These are phyloP conservation scores for Orestias chungarensis DNA, from an alignment of 2,797 vertebrate genomes.

Conservation along the genomic window DNA sequence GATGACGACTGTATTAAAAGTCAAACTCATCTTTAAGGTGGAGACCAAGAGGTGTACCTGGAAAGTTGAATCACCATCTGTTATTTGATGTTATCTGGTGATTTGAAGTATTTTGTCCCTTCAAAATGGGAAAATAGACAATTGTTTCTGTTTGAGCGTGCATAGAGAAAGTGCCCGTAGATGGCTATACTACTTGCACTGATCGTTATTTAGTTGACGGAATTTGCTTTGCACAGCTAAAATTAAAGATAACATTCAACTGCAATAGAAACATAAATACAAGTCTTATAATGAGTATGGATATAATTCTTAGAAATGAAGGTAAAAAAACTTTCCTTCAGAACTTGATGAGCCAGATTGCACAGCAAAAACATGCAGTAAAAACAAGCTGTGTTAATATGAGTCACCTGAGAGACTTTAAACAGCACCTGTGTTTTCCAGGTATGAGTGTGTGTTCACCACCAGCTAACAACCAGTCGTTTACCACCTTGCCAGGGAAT, in stretches of 20 bases:
- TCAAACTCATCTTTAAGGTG: conserved; percentile 39
- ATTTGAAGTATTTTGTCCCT: conserved; percentile 10
- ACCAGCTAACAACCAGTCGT: no score
- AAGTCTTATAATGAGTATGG: background rate
- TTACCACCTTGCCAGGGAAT: no score
- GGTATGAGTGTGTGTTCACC: background rate
- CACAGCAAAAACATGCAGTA: background rate
- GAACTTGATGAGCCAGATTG: background rate
- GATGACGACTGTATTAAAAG: conserved; percentile 49
- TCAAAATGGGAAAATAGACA: conserved; percentile 14
- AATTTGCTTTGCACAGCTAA: conserved; percentile 11
- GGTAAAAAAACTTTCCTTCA: background rate
- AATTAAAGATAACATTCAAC: background rate
- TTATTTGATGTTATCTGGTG: conserved; percentile 31
- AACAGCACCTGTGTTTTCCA: background rate
- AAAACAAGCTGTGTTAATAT: background rate
- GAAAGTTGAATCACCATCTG: conserved; percentile 31
- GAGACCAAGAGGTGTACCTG: conserved; percentile 23
- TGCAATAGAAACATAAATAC: background rate
- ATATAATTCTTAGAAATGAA: background rate
- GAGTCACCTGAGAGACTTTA: background rate
- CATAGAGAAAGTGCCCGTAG: background rate
- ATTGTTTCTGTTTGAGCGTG: conserved; percentile 8
- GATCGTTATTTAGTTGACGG: conserved; percentile 12
- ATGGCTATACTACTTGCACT: background rate